Evolutionary conservation across 2,113 vertebrate genomes (phyloP).

Genomic region (Trematomus loennbergii): DNA sequence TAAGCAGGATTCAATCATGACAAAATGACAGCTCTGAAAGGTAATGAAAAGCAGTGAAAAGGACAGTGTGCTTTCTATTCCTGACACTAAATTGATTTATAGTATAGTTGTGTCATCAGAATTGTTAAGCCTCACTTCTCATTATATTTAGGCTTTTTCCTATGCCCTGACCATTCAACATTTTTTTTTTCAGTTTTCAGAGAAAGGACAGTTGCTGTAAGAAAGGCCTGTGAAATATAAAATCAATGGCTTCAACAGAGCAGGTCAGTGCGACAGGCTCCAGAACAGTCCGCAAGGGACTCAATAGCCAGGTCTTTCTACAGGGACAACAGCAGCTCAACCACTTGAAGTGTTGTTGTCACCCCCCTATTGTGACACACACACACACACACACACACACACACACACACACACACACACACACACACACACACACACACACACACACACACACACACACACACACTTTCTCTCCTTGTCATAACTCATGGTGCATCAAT

Average conservation of each 20-base stretch:
- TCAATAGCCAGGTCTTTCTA: constrained; percentile 7
- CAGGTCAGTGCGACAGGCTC: not conserved
- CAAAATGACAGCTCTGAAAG: constrained; percentile 25
- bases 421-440: no score
- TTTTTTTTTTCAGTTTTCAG: constrained; percentile 30
- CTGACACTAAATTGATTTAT: constrained; percentile 37
- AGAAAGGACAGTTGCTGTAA: constrained; percentile 20
- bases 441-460: constrained; percentile 14
- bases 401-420: no score
- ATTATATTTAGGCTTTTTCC: constrained; percentile 30
- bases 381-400: not conserved
- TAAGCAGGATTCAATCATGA: constrained; percentile 34
- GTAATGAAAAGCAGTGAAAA: not conserved
- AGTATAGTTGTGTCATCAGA: constrained; percentile 24
- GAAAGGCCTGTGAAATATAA: constrained; percentile 13
- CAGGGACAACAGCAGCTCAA: constrained; percentile 5
- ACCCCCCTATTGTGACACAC: not conserved
- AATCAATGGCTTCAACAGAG: constrained; percentile 10
- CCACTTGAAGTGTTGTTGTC: constrained; percentile 24
- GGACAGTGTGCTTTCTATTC: constrained; percentile 30
- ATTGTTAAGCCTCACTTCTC: constrained; percentile 26
- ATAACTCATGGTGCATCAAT: constrained; percentile 53
- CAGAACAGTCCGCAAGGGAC: constrained; percentile 11
- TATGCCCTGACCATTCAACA: constrained; percentile 30
- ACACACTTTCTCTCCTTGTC: constrained; percentile 29